phyloP scores from a whole-genome alignment of 2,797 vertebrate genomes.

The Limnodromus scolopaceus region DNA sequence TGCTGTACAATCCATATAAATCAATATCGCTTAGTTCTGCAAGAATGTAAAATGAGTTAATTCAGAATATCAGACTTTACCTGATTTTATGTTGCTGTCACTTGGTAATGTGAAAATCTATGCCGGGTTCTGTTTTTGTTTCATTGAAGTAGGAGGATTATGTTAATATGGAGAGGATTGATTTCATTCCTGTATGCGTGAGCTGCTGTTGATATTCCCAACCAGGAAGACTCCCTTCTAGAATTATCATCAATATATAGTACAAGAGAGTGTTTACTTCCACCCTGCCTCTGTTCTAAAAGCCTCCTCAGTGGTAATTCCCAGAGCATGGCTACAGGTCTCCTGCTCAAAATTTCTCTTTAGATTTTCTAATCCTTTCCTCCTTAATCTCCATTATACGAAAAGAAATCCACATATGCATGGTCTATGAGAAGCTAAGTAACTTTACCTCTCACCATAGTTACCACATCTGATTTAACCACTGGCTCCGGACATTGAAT shows the following conservation, averaged over 20 bases:
- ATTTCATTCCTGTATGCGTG: conserved; percentile 14
- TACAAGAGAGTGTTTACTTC: conserved; percentile 40
- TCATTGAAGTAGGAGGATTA: conserved; percentile 24
- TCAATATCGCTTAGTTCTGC: background rate
- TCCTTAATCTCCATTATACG: conserved; percentile 40
- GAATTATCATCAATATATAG: conserved; percentile 55
- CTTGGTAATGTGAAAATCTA: background rate
- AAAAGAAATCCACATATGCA: conserved; percentile 56
- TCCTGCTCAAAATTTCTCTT: conserved; percentile 53
- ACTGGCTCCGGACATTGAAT: conserved; percentile 46
- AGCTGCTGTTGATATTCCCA: conserved; percentile 30
- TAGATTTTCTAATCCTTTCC: conserved; percentile 61
- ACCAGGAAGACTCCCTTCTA: conserved; percentile 57
- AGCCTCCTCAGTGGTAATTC: conserved; percentile 40
- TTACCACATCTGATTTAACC: conserved; percentile 71
- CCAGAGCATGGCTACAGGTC: conserved; percentile 65
- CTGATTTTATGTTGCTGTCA: background rate
- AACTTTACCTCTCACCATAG: conserved; percentile 74
- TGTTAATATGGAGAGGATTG: conserved; percentile 39
- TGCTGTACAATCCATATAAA: background rate
- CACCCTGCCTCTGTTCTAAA: conserved; percentile 39
- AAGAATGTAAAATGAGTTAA: conserved; percentile 3
- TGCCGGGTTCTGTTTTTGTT: conserved; percentile 9
- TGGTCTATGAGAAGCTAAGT: conserved; percentile 50
- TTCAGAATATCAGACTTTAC: background rate